These are phyloP conservation scores for Myotis findleyi DNA, from an alignment of 2,797 vertebrate genomes.

Conservation along the genomic window DNA sequence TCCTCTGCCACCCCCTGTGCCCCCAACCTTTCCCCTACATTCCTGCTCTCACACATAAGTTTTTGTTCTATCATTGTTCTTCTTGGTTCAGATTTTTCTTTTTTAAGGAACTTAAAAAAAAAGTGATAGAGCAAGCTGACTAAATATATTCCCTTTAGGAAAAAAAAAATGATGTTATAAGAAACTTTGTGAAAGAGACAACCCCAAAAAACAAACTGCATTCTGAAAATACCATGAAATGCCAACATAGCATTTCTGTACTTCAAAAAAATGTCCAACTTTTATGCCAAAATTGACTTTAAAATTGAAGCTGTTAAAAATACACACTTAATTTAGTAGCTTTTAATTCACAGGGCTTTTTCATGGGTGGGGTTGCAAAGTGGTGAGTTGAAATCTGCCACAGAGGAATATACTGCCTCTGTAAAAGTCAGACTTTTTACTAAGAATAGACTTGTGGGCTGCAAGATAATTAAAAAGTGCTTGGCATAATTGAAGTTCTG, in stretches of 20 bases:
- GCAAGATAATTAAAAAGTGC: constrained; percentile 86
- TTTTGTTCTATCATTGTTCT: constrained; percentile 1
- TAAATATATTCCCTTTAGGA: neutral
- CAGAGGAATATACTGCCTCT: constrained; percentile 80
- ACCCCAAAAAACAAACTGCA: constrained; percentile 28
- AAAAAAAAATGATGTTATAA: neutral
- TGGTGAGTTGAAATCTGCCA: constrained; percentile 85
- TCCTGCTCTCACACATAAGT: neutral
- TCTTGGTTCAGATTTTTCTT: constrained; percentile 40
- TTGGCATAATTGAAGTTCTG: constrained; percentile 75
- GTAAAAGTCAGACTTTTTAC: constrained; percentile 80
- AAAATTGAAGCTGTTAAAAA: constrained; percentile 90
- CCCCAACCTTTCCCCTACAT: neutral
- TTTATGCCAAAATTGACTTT: constrained; percentile 77
- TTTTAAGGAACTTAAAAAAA: constrained; percentile 46
- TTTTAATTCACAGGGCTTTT: constrained; percentile 87
- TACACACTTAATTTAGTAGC: constrained; percentile 87
- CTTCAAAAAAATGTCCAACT: constrained; percentile 78
- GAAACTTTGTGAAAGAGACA: constrained; percentile 56
- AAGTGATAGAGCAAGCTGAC: neutral
- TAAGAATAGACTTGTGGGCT: constrained; percentile 88
- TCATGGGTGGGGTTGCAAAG: constrained; percentile 89
- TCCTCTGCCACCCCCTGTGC: neutral
- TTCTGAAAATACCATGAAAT: constrained; percentile 83
- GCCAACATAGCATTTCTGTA: constrained; percentile 84